phyloP scores from a whole-genome alignment of 2,113 vertebrate species.

The Perca fluviatilis region DNA sequence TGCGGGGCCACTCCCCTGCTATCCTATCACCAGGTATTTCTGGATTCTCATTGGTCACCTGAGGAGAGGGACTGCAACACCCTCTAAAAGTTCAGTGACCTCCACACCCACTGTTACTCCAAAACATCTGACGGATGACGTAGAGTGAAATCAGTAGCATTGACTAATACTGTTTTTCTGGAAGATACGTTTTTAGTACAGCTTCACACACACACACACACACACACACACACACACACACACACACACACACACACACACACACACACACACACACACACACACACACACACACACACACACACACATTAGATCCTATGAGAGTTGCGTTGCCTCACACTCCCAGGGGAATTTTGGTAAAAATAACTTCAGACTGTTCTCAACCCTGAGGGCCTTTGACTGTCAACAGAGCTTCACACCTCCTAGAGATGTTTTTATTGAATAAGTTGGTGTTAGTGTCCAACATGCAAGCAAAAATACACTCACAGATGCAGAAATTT shows the following conservation, averaged over 20 bases:
- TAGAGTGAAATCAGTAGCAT: conserved; percentile 15
- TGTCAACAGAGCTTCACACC: conserved; percentile 34
- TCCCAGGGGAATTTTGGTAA: conserved; percentile 27
- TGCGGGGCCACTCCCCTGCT: conserved; percentile 28
- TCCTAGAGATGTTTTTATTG: conserved; percentile 8
- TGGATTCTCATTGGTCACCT: conserved; percentile 70
- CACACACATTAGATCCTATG: conserved; percentile 7
- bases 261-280: neutral
- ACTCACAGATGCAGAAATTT: conserved; percentile 1
- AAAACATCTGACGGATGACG: conserved; percentile 25
- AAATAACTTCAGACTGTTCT: conserved; percentile 49
- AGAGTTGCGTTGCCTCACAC: conserved; percentile 14
- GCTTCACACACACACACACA: neutral
- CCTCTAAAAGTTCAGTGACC: conserved; percentile 61
- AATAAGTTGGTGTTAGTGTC: neutral
- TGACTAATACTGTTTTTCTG: conserved; percentile 1
- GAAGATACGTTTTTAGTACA: neutral
- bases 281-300: conserved; percentile 4
- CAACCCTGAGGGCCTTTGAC: conserved; percentile 11
- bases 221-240: neutral
- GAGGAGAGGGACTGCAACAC: conserved; percentile 48
- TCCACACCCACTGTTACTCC: conserved; percentile 9
- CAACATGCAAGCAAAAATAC: neutral
- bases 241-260: conserved; percentile 15
- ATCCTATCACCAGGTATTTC: conserved; percentile 57